Base-by-base conservation (phyloP, 2,113 vertebrate species). In the Odocoileus hemionus region DNA sequence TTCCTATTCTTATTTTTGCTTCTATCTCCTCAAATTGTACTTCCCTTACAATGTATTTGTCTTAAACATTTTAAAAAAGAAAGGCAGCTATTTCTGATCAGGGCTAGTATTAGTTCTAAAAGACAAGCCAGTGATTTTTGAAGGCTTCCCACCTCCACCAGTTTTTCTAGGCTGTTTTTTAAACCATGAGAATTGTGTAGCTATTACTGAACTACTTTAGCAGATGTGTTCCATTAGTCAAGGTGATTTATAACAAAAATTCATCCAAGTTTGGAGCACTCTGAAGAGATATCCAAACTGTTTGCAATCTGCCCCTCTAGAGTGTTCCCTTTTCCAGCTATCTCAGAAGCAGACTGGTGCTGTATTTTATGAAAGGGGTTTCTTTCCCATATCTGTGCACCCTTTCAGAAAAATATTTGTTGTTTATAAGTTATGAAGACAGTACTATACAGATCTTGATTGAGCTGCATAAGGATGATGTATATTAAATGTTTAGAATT, bases 161-260 rank as follows among this genome's bases (percentile, higher is more conserved):
- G 47, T 57, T 91, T 94, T 96, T 89, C 76, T 47, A 61, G 25
- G 23, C 79, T 83, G 13, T 70, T 95, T 88, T 94, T 96, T 52
- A 93, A 78, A 43, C 85, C 12, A 19, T 58, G 88, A 85, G 74
- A 97, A 79, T 91, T 94, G 26, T 64, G 1, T 74, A 86, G 87
- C 78, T 94, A 39, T 97, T 97, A 58, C 13, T 91, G 30, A 97
- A 91, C 79, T 60, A 89, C n/a, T 84, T 79, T n/a, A 91, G 78
- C 89, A 97, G 86, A 96, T 88, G 88, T 86, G 70, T 88, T 89
- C 64, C 60, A 95, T 98, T 93, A 80, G 95, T 97, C 91, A 96
- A 95, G 64, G 74, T 91, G 93, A 93, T 82, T 95, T 93, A 95
- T 94, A 91, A 67, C 93, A 90, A 93, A 90, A 96, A 54, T 54